phyloP scores from a whole-genome alignment of 2,888 invertebrate genomes.

The Drosophila meridionalis region DNA sequence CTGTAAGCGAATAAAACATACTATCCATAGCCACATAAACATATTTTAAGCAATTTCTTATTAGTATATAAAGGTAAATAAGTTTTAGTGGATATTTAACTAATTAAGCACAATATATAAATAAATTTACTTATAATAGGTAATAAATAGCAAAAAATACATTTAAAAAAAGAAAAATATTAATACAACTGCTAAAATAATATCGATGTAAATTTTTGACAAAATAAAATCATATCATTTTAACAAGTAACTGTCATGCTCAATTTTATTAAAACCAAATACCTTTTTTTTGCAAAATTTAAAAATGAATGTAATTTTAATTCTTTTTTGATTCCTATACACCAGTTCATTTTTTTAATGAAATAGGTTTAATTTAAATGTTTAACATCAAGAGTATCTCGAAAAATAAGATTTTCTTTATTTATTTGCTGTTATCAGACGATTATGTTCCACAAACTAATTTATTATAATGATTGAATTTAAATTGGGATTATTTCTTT shows the following conservation, averaged over 20 bases:
- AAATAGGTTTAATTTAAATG: too few relatives aligned
- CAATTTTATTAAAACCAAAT: neutral
- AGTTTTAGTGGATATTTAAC: conserved; percentile 2
- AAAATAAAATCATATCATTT: conserved; percentile 59
- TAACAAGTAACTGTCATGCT: conserved; percentile 35
- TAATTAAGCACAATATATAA: conserved; percentile 26
- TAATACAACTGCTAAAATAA: conserved; percentile 40
- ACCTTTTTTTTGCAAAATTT: too few relatives aligned
- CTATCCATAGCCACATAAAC: conserved; percentile 14
- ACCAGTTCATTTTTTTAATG: too few relatives aligned
- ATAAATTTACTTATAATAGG: conserved; percentile 31
- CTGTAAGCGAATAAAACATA: conserved; percentile 14
- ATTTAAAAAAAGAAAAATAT: conserved; percentile 8
- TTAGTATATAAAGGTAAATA: conserved; percentile 15
- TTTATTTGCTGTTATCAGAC: neutral
- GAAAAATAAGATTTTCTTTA: neutral
- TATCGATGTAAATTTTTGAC: conserved; percentile 56
- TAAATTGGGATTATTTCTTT: conserved; percentile 36
- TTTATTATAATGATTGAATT: neutral
- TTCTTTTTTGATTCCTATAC: too few relatives aligned
- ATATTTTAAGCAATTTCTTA: conserved; percentile 33
- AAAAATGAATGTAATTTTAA: too few relatives aligned
- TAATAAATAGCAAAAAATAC: conserved; percentile 35
- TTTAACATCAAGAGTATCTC: too few relatives aligned
- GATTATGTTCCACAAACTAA: neutral